Evolutionary conservation across 53 echinoderm and acorn worm genomes (phyloP), one percentile per base, ranked within the genome.

Genomic region (Echinometra lucunter): DNA sequence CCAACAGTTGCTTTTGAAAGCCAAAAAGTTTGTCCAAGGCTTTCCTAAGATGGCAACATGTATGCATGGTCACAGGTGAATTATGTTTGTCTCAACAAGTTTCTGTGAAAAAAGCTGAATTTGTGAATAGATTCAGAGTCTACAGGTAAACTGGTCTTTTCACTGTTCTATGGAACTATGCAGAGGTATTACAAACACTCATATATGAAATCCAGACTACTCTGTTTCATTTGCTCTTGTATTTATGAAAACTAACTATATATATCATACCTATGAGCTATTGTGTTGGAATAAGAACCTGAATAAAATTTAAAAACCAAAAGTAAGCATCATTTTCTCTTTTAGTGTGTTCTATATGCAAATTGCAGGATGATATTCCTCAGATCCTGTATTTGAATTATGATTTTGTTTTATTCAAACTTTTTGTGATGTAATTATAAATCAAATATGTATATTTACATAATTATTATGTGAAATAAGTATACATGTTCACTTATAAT

Each of bases 191-290:
- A 53, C 4, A 6, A n/a, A n/a, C n/a, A n/a, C n/a, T n/a, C n/a
- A 42, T 1, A 40, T 40, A 78, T 4, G 18, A 42, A 78, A 78
- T 40, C 9, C 19, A 78, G 78, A 42, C 42, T 85, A 53, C 49
- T 49, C 2, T 49, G 3, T 18, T 28, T 28, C 49, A 49, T 9
- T 85, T 85, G 85, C 49, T 85, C 85, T 44, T 85, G 30, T 85
- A 85, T 85, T 85, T 85, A 85, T 85, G 85, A 85, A n/a, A 53
- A 85, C 25, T 85, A 85, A 85, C 85, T 85, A 10, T 10, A n/a
- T n/a, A 49, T 47, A 81, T 69, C 69, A 78, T 85, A 85, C 28
- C 13, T 49, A 49, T 47, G 28, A 85, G 85, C 85, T 85, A 27
- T 53, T 85, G 27, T 27, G n/a, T 85, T 85, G 25, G 13, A 85